Evolutionary conservation across 2,888 invertebrate species (phyloP), one percentile per base, ranked within the genome.

Genomic region (Strigamia transsilvanica): DNA sequence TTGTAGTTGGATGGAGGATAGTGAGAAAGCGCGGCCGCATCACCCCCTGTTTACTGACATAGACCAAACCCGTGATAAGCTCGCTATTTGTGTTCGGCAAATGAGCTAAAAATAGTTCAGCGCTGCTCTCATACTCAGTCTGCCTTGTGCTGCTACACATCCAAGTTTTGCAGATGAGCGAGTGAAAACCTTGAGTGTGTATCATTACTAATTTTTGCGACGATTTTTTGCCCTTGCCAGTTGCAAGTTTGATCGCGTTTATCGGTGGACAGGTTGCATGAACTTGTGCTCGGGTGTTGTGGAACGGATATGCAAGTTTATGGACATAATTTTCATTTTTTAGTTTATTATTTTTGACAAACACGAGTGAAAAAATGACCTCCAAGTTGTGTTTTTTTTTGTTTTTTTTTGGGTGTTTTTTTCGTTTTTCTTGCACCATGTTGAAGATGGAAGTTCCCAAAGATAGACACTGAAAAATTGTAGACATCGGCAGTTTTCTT

Each of bases 81-180:
- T 80, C n/a, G 42, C 80, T 80, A 80, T 80, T 80, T 80, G 80
- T 80, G 80, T 80, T 80, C 80, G n/a, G 80, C 80, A 80, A 80
- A 80, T 80, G 80, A 80, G 51, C 80, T 80, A 80, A 80, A 80
- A 80, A 80, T 80, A 80, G 80, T 51, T 73, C 73, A 73, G 73
- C 73, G 73, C 73, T 32, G 73, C 73, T 73, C 73, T 73, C 73
- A 73, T 73, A 73, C 73, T 73, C 73, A 32, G 73, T 73, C 73
- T 73, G 73, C 73, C 32, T 73, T 27, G 73, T 73, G 73, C 73
- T 73, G 73, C 73, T 73, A 73, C 32, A 73, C 73, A 73, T 73
- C 73, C 73, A 12, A 73, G 32, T 27, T 73, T 73, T 73, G 73
- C 73, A 32, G 73, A 73, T 73, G 73, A 73, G 32, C 73, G 2